Percentiles rank a stretch among this genome's conserved stretches.
These are phyloP conservation scores for Copidosoma aretas DNA, from an alignment of 2,888 invertebrate species.

Conservation along the genomic window DNA sequence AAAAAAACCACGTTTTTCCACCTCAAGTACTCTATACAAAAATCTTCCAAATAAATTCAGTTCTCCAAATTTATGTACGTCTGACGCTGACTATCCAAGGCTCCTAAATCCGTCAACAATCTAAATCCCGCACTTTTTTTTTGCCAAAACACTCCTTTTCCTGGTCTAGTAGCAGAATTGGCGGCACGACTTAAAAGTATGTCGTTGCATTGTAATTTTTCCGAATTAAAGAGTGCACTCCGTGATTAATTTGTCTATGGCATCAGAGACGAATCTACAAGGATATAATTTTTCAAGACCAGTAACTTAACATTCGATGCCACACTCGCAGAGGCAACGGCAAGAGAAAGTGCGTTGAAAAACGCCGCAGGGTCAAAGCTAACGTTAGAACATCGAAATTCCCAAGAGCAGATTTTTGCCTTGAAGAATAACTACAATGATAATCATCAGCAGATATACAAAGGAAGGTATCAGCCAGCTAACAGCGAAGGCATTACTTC, in stretches of 20 bases:
- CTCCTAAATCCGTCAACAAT: too few relatives aligned
- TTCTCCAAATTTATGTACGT: too few relatives aligned
- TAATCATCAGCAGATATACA: too few relatives aligned
- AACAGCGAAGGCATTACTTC: neutral
- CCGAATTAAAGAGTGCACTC: slow-evolving; percentile 2
- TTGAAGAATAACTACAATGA: too few relatives aligned
- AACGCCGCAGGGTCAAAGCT: neutral
- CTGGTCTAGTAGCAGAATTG: slow-evolving; percentile 24
- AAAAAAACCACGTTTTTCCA: too few relatives aligned
- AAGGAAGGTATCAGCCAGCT: neutral
- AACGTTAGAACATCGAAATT: neutral
- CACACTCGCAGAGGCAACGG: neutral
- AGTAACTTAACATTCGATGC: slow-evolving; percentile 16
- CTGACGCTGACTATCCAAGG: too few relatives aligned
- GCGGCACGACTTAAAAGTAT: slow-evolving; percentile 16
- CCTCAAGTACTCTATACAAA: too few relatives aligned
- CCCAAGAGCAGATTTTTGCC: too few relatives aligned
- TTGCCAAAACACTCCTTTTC: too few relatives aligned
- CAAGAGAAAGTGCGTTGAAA: neutral
- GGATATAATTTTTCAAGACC: slow-evolving; percentile 28
- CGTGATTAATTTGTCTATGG: slow-evolving; percentile 25
- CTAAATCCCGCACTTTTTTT: too few relatives aligned
- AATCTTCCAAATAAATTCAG: too few relatives aligned
- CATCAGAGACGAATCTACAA: slow-evolving; percentile 26
- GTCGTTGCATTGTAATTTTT: slow-evolving; percentile 26